Conservation (phyloP, 2,113 vertebrate genomes). For the Psephotus haematonotus region DNA sequence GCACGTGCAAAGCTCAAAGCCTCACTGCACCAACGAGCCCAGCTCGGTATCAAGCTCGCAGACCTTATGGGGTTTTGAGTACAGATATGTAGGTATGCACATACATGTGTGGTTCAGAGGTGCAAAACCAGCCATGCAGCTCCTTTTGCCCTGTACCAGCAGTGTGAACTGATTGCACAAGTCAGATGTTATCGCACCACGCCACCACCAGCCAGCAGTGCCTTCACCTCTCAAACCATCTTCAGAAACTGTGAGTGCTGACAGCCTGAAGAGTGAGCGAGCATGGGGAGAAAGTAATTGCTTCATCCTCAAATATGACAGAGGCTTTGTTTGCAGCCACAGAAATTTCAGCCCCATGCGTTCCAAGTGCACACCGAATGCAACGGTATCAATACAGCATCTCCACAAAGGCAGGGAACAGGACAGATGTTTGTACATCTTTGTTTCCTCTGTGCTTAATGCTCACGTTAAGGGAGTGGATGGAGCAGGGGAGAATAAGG, state of each 20-base stretch:
- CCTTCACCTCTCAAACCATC: background rate
- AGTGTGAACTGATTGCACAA: background rate
- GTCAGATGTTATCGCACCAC: background rate
- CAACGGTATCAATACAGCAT: background rate
- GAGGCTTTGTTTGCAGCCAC: background rate
- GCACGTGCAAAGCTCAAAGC: background rate
- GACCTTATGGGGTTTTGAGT: background rate
- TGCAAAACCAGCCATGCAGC: background rate
- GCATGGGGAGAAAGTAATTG: background rate
- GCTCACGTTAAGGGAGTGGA: background rate
- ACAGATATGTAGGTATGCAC: accelerated
- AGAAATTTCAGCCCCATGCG: background rate
- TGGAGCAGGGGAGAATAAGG: background rate
- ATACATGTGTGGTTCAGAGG: accelerated
- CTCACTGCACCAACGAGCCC: background rate
- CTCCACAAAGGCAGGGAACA: background rate
- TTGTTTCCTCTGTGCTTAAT: background rate
- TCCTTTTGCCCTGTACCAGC: background rate
- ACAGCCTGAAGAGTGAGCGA: background rate
- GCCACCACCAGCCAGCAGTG: background rate
- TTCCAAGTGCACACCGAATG: background rate
- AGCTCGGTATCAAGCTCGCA: background rate
- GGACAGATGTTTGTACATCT: background rate
- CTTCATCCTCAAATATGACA: background rate
- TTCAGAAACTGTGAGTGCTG: background rate